A percentile compares a stretch with the other conserved stretches of the same genome.
These are phyloP conservation scores for Stratiomys singularior DNA, from an alignment of 2,888 invertebrate genomes.

Conservation along the genomic window DNA sequence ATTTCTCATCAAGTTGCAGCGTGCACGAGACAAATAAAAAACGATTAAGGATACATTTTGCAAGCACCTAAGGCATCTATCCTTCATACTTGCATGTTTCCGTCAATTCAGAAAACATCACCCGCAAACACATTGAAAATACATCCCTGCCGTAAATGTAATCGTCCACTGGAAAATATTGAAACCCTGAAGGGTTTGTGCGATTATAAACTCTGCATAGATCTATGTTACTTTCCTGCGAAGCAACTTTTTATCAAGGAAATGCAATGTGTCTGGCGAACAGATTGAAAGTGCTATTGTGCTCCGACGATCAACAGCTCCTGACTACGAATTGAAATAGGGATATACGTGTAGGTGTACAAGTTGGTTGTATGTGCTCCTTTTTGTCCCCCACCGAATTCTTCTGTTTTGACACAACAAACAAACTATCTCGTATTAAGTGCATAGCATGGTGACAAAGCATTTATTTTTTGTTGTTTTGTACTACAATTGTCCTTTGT, in stretches of 20 bases:
- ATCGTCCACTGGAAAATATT: neutral
- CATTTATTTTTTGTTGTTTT: no score
- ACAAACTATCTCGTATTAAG: no score
- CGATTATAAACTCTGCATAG: neutral
- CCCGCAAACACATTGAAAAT: no score
- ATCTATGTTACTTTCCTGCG: neutral
- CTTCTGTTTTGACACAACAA: no score
- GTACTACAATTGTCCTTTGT: no score
- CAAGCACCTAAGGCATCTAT: conserved; percentile 2
- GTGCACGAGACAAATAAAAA: neutral
- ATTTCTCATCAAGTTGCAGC: neutral
- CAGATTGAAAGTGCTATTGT: conserved; percentile 28
- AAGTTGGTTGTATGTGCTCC: no score
- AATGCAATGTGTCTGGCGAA: conserved; percentile 9
- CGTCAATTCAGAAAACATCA: no score
- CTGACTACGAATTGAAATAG: neutral
- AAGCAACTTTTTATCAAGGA: neutral
- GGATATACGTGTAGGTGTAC: no score
- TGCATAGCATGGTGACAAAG: no score
- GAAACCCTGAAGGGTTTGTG: neutral
- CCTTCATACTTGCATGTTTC: no score
- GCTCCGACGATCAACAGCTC: conserved; percentile 18
- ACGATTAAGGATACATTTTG: neutral
- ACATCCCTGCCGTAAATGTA: neutral
- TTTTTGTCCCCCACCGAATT: no score